Evolutionary conservation across 2,888 invertebrate species (phyloP).

Genomic region (Zhuqinia jingwanae): DNA sequence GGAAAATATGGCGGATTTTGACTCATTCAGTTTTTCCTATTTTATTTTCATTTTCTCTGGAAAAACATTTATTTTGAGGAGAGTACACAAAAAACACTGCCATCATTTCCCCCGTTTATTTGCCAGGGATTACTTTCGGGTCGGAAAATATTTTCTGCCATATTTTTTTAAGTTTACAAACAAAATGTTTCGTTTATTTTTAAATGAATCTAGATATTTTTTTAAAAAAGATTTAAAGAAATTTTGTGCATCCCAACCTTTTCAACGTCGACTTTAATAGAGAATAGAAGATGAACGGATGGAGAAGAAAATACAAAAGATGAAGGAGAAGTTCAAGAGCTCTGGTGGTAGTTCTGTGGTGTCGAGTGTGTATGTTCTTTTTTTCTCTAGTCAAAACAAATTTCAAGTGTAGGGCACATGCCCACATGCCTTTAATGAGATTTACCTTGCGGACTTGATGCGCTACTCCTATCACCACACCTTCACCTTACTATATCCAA

Average conservation of each 20-base stretch:
- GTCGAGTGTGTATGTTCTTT: no score
- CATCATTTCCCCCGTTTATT: not conserved
- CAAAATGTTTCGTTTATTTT: no score
- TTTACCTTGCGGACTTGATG: slow-evolving; percentile 79
- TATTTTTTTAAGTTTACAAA: no score
- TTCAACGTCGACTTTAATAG: no score
- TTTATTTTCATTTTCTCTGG: slow-evolving; percentile 51
- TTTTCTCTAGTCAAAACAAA: slow-evolving; percentile 75
- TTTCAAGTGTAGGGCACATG: slow-evolving; percentile 76
- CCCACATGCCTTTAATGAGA: slow-evolving; percentile 79
- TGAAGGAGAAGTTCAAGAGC: slow-evolving; percentile 44
- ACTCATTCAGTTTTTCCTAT: slow-evolving; percentile 15
- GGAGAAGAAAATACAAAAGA: slow-evolving; percentile 28
- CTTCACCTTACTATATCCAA: not conserved
- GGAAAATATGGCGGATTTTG: not conserved
- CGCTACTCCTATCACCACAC: slow-evolving; percentile 52
- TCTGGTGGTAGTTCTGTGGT: not conserved
- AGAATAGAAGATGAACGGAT: no score
- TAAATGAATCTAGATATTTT: no score
- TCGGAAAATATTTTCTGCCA: not conserved
- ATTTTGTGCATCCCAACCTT: not conserved
- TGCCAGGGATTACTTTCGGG: not conserved
- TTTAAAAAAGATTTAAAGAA: no score
- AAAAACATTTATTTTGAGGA: slow-evolving; percentile 62
- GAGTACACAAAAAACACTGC: not conserved